phyloP scores from a whole-genome alignment of 2,113 vertebrate species.

The Mirza zaza region DNA sequence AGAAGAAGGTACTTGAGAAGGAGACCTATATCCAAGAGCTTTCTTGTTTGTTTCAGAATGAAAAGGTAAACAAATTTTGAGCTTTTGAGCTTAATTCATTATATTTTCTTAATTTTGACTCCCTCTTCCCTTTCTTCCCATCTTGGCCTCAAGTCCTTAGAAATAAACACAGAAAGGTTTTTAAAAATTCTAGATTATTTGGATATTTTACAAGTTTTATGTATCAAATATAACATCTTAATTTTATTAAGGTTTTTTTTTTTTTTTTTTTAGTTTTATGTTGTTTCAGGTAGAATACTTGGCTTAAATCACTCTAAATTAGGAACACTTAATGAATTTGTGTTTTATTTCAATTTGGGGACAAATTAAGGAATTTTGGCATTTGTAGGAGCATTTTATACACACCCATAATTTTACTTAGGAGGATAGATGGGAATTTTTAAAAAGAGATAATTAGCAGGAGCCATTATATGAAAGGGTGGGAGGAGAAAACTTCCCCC shows the following conservation, averaged over 20 bases:
- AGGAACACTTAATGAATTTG: conserved; percentile 8
- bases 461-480: background rate
- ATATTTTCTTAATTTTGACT: conserved; percentile 7
- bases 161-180: background rate
- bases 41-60: conserved; percentile 82
- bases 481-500: background rate
- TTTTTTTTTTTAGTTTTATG: background rate
- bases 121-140: background rate
- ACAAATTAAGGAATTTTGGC: conserved; percentile 33
- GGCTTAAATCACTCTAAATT: background rate
- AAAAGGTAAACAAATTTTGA: conserved; percentile 85
- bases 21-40: conserved; percentile 86
- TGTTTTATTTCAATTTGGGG: background rate
- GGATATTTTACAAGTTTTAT: background rate
- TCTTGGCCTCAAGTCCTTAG: background rate
- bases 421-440: background rate
- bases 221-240: background rate
- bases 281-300: background rate
- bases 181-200: conserved; percentile 29
- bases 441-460: background rate
- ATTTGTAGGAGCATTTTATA: conserved; percentile 14
- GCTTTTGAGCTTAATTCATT: background rate
- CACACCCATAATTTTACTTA: background rate
- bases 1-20: conserved; percentile 83
- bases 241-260: background rate